phyloP scores from a whole-genome alignment of 2,888 invertebrate genomes.

The Clostera curtula region DNA sequence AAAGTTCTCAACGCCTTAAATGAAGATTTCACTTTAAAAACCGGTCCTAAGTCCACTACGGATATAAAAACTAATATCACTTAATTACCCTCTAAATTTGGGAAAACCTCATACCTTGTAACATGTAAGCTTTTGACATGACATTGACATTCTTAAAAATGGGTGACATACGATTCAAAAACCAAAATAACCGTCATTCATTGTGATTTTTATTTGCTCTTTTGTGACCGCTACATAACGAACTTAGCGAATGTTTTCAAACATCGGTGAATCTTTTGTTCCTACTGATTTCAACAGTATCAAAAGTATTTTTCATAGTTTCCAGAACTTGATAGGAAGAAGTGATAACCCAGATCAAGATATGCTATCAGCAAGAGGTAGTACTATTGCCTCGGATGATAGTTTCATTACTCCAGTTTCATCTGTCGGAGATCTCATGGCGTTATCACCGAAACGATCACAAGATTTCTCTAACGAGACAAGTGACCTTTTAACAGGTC shows the following conservation, averaged over 20 bases:
- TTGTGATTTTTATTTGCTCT: slow-evolving; percentile 4
- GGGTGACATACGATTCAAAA: too few species aligned
- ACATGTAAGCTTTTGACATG: too few species aligned
- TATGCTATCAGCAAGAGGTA: slow-evolving; percentile 43
- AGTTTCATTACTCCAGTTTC: slow-evolving; percentile 52
- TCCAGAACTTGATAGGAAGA: slow-evolving; percentile 40
- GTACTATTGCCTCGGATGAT: slow-evolving; percentile 42
- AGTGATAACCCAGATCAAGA: slow-evolving; percentile 20
- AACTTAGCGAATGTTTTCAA: slow-evolving; percentile 46
- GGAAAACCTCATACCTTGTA: too few species aligned
- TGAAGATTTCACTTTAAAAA: too few species aligned
- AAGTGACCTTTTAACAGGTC: slow-evolving; percentile 53
- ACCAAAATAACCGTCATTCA: too few species aligned
- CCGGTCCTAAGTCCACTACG: too few species aligned
- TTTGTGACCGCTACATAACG: slow-evolving; percentile 3
- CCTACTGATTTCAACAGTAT: slow-evolving; percentile 31
- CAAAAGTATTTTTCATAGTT: slow-evolving; percentile 38
- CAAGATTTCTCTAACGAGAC: slow-evolving; percentile 34
- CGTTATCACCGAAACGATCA: slow-evolving; percentile 45
- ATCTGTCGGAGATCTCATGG: slow-evolving; percentile 55
- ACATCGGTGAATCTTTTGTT: slow-evolving; percentile 28
- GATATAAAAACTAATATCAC: too few species aligned
- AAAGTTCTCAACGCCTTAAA: too few species aligned
- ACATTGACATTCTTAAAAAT: too few species aligned
- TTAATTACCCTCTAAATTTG: too few species aligned